Conservation (phyloP, 1,140 invertebrate genomes). For the Eumeta japonica region DNA sequence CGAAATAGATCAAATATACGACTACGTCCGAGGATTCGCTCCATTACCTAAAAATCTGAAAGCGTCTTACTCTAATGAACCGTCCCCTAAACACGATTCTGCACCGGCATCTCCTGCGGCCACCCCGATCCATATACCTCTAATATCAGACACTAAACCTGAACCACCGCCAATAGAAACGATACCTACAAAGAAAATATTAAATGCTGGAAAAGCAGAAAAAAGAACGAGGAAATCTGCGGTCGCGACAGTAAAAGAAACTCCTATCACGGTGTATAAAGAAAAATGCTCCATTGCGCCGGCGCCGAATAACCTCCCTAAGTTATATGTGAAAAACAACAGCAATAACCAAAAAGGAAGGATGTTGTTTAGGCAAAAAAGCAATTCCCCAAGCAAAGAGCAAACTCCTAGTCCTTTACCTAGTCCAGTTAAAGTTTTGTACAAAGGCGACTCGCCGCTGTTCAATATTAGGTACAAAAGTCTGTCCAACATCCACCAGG, state of each 20-base stretch:
- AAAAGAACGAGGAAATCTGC: conserved; percentile 64
- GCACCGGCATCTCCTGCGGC: conserved; percentile 49
- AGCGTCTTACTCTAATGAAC: conserved; percentile 62
- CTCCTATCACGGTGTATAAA: conserved; percentile 58
- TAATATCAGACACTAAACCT: conserved; percentile 67
- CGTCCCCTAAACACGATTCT: conserved; percentile 43
- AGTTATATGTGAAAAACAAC: conserved; percentile 76
- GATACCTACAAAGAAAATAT: conserved; percentile 78
- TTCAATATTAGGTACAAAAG: conserved; percentile 84
- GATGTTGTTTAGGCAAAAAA: conserved; percentile 69
- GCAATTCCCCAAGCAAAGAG: conserved; percentile 71
- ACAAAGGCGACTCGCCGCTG: conserved; percentile 72
- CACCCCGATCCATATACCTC: conserved; percentile 57
- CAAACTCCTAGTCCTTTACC: conserved; percentile 61
- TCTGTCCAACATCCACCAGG: conserved; percentile 74
- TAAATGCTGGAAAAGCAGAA: conserved; percentile 60
- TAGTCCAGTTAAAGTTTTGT: conserved; percentile 54
- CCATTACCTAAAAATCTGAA: conserved; percentile 81
- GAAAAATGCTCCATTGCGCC: conserved; percentile 51
- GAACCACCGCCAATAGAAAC: conserved; percentile 89
- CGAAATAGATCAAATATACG: conserved; percentile 95
- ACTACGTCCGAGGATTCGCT: conserved; percentile 89
- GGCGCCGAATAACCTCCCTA: conserved; percentile 58
- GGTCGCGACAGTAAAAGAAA: conserved; percentile 51
- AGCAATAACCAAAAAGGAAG: conserved; percentile 65